Base-by-base conservation (phyloP, 2,113 vertebrate species). In the Spilogale gracilis region DNA sequence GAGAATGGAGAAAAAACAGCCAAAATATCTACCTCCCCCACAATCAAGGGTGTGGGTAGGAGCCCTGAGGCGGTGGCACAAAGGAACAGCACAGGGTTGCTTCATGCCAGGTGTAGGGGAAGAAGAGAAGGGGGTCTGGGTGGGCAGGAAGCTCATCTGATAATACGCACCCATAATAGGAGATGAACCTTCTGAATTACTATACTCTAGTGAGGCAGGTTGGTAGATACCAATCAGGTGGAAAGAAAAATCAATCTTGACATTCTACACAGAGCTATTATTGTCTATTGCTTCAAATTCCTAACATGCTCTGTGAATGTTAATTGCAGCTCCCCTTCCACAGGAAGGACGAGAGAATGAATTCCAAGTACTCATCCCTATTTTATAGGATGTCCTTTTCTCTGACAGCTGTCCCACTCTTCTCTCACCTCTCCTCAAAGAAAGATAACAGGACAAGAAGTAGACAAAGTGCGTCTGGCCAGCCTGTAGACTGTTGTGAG, bases 191-290 rank as follows among this genome's bases (percentile, higher is more conserved):
- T 94, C 88, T 91, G 71, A 82, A 80, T 85, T 60, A 48, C 73
- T 93, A 8, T 38, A 38, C n/a, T 76, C 60, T 45, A 65, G 86
- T 18, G 56, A 89, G 89, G 89, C 71, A 91, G 58, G 85, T 0
- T 91, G 79, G 65, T 60, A 38, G 38, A 82, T 54, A 48, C 79
- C 56, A 95, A 61, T 52, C 91, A 82, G 79, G 83, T 23, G 61
- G 95, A 80, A 81, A 73, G 89, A 87, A 96, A 94, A 92, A 90
- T 92, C 95, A 79, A 48, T 85, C 48, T 92, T 17, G 23, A 54
- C 67, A 69, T 78, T 32, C 43, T 38, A 32, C 82, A 71, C 50
- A 93, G 69, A 96, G 25, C 82, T n/a, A 9, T 67, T 65, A 50
- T 9, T 32, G 78, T 73, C 92, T 94, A 17, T 76, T 65, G 90